Conservation (phyloP, 2,113 vertebrate species). For the Cervus canadensis region DNA sequence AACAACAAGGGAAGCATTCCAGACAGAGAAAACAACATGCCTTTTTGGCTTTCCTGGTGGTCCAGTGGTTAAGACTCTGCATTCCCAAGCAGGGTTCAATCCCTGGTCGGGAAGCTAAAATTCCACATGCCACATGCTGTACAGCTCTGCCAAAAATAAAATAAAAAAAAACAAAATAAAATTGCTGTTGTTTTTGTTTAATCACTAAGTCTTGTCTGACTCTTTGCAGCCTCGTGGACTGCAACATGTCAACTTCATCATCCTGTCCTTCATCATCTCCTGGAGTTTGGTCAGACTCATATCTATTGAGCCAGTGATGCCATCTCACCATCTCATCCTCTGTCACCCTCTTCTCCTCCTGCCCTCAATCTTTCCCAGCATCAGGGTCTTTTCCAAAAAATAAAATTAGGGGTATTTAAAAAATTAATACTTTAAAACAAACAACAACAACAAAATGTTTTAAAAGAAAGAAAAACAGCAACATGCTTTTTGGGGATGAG, state of each 20-base stretch:
- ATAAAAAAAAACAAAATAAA: not conserved
- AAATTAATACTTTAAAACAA: not conserved
- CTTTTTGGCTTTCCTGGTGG: not conserved
- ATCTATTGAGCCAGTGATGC: not conserved
- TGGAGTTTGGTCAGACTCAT: not conserved
- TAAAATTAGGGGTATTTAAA: not conserved
- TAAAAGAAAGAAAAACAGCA: not conserved
- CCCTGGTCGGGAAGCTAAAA: not conserved
- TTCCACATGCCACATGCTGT: not conserved
- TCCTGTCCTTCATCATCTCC: not conserved
- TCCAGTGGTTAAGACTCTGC: not conserved
- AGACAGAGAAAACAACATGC: not conserved
- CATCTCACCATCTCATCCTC: not conserved
- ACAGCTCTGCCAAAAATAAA: not conserved
- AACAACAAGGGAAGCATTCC: not conserved
- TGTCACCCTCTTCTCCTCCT: not conserved
- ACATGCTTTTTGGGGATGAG: not conserved
- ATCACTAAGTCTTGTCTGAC: not conserved
- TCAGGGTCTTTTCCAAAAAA: not conserved
- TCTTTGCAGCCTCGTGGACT: not conserved
- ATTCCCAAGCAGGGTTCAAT: not conserved
- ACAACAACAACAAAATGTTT: not conserved
- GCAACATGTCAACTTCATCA: not conserved
- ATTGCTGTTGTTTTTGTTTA: not conserved
- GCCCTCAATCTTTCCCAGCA: not conserved